A percentile compares a stretch with the other conserved stretches of the same genome.
Evolutionary conservation across 2,113 vertebrate species (phyloP).

Genomic region (Lates calcarifer): DNA sequence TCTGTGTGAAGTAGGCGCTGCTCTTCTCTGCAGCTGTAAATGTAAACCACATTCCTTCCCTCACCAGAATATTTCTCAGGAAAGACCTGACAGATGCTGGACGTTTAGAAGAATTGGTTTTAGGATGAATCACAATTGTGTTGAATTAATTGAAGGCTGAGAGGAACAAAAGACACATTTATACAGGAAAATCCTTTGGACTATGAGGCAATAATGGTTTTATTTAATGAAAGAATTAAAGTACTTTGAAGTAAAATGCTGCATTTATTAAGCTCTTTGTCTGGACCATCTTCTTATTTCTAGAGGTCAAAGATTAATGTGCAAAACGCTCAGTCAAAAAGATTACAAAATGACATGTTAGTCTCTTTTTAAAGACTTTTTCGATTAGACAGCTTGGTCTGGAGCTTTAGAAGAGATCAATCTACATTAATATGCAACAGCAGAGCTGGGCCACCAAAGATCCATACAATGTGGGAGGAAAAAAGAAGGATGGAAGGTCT

Average conservation of each 20-base stretch:
- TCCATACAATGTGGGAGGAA: conserved; percentile 13
- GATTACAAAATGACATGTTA: background rate
- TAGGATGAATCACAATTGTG: background rate
- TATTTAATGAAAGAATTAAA: background rate
- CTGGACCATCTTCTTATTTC: background rate
- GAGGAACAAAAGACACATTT: background rate
- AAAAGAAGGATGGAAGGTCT: conserved; percentile 32
- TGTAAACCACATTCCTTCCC: conserved; percentile 27
- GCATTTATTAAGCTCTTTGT: background rate
- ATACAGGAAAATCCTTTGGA: background rate
- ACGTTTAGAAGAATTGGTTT: background rate
- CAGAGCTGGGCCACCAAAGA: conserved; percentile 14
- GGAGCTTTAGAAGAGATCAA: background rate
- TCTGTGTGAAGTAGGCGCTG: conserved; percentile 24
- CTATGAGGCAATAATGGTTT: background rate
- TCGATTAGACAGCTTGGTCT: background rate
- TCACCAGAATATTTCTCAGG: conserved; percentile 2
- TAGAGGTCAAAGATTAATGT: background rate
- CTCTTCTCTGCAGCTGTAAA: conserved; percentile 16
- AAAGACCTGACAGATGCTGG: background rate
- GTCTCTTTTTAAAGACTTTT: background rate
- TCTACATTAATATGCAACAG: conserved; percentile 45
- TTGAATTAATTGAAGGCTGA: background rate
- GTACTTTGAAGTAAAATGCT: background rate
- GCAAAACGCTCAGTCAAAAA: background rate